These are phyloP conservation scores for Ormyrus nitidulus DNA, from an alignment of 2,888 invertebrate species.

Conservation along the genomic window DNA sequence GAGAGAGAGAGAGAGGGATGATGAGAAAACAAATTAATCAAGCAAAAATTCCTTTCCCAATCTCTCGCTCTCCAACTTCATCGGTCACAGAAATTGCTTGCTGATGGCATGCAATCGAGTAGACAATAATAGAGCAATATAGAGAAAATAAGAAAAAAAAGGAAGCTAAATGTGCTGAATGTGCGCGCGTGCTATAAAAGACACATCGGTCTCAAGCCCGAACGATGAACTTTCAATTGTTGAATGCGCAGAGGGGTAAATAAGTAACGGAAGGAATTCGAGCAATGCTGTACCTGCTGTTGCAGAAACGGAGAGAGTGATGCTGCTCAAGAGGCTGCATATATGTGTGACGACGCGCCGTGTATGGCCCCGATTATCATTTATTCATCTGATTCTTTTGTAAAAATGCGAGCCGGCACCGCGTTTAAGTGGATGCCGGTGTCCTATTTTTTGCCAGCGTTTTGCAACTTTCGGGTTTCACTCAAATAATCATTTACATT, in stretches of 20 bases:
- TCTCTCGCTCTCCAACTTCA: conserved; percentile 7
- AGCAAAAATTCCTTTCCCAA: background rate
- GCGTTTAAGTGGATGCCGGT: conserved; percentile 25
- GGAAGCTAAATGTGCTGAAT: conserved; percentile 38
- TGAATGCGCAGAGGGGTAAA: conserved; percentile 8
- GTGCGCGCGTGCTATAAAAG: conserved; percentile 23
- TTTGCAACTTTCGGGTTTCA: conserved; percentile 19
- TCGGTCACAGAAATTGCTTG: conserved; percentile 26
- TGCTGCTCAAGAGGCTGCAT: conserved; percentile 20
- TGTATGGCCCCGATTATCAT: conserved; percentile 17
- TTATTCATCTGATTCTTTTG: conserved; percentile 38
- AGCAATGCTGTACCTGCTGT: conserved; percentile 13
- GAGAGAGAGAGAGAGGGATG: background rate
- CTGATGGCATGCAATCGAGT: conserved; percentile 24
- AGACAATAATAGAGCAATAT: conserved; percentile 49
- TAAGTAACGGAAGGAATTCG: background rate
- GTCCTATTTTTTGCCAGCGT: conserved; percentile 10
- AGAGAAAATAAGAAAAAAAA: conserved; percentile 45
- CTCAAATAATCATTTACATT: conserved; percentile 24
- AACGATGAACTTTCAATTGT: conserved; percentile 24
- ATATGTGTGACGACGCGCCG: conserved; percentile 14
- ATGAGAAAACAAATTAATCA: too few relatives aligned
- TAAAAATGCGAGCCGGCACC: background rate
- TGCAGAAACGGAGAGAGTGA: conserved; percentile 31
- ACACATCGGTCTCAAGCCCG: conserved; percentile 14